Percentiles rank a stretch among this genome's conserved stretches.
Conservation (phyloP, 1,140 invertebrate genomes). For the roundworm (Caenorhabditis elegans) region DNA sequence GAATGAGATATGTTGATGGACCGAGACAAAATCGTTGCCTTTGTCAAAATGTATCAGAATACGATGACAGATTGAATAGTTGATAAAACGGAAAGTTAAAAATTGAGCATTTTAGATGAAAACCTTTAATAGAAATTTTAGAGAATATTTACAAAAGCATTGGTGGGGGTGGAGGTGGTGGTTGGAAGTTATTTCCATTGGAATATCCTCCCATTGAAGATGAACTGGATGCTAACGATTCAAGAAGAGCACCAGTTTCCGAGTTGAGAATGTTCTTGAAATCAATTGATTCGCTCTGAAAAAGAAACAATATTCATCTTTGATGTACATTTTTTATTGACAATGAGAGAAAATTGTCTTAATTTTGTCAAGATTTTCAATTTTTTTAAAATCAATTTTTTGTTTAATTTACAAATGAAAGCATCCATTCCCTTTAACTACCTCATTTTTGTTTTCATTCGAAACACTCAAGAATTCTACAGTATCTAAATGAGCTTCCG, state of each 20-base stretch:
- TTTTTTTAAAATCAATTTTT: too few relatives aligned
- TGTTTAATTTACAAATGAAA: too few relatives aligned
- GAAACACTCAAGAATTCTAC: too few relatives aligned
- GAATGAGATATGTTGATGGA: constrained; percentile 21
- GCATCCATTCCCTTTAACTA: too few relatives aligned
- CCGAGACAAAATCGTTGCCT: neutral
- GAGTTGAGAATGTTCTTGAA: neutral
- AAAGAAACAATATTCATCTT: too few relatives aligned
- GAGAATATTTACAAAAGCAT: neutral
- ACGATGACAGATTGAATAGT: neutral
- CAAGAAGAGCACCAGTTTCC: neutral
- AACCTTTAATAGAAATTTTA: neutral
- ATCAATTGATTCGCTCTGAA: neutral
- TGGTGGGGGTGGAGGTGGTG: neutral
- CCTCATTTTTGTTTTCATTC: too few relatives aligned
- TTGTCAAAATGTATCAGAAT: neutral
- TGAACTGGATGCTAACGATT: neutral
- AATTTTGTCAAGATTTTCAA: too few relatives aligned
- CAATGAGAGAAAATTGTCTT: too few relatives aligned
- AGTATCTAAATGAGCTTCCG: too few relatives aligned
- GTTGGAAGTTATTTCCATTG: neutral
- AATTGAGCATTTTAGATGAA: neutral
- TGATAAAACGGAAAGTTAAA: too few relatives aligned
- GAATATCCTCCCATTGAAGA: neutral
- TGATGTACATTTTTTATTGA: too few relatives aligned